These are phyloP conservation scores for Coenonympha glycerion DNA, from an alignment of 2,888 invertebrate species.

Conservation along the genomic window DNA sequence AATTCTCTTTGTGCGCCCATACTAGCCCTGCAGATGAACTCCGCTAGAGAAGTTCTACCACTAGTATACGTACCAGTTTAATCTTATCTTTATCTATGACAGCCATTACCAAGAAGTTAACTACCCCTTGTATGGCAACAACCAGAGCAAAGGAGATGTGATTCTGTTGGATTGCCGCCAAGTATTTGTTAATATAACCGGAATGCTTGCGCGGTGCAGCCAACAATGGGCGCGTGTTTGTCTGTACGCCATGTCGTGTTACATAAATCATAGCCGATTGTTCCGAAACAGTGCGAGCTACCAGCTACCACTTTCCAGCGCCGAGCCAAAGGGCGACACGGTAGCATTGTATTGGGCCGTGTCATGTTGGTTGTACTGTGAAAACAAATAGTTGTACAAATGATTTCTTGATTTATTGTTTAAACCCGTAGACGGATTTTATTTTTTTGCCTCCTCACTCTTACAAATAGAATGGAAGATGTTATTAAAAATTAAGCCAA, in stretches of 20 bases:
- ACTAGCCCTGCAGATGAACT: too few relatives aligned
- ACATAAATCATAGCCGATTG: conserved; percentile 13
- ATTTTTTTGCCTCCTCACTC: too few relatives aligned
- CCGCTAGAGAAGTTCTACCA: too few relatives aligned
- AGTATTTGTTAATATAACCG: conserved; percentile 35
- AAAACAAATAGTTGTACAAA: too few relatives aligned
- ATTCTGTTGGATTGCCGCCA: conserved; percentile 35
- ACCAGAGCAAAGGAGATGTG: conserved; percentile 5
- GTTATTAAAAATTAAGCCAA: too few relatives aligned
- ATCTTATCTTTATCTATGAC: background rate
- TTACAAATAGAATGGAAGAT: too few relatives aligned
- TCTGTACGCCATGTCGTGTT: conserved; percentile 5
- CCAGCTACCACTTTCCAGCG: too few relatives aligned
- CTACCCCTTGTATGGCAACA: background rate
- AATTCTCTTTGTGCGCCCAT: too few relatives aligned
- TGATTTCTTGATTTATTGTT: too few relatives aligned
- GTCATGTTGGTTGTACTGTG: background rate
- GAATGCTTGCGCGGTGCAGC: conserved; percentile 22
- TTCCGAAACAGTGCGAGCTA: too few relatives aligned
- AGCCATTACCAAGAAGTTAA: background rate
- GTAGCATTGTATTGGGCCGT: background rate
- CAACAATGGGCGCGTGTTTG: conserved; percentile 13
- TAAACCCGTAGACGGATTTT: too few relatives aligned
- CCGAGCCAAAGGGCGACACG: background rate
- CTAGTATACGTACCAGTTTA: background rate